A percentile compares a stretch with the other conserved stretches of the same genome.
phyloP scores from a whole-genome alignment of 2,797 vertebrate genomes.

The Leuciscus waleckii region DNA sequence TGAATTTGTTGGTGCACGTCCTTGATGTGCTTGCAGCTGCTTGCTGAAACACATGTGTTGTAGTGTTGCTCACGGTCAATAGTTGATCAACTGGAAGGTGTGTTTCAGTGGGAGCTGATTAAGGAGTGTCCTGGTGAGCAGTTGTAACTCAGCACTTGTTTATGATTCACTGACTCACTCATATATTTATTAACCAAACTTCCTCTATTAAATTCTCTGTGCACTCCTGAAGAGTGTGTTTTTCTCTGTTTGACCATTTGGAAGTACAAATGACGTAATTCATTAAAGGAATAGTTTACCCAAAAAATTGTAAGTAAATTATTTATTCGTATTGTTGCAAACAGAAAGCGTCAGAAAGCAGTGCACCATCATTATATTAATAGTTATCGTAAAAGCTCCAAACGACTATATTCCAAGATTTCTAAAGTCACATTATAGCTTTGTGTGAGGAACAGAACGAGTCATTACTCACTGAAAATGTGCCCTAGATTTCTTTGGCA shows the following conservation, averaged over 20 bases:
- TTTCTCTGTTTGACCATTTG: constrained; percentile 13
- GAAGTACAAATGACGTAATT: not conserved
- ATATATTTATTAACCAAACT: constrained; percentile 67
- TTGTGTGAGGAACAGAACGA: not conserved
- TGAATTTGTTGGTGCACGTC: constrained; percentile 52
- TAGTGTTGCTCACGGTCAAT: constrained; percentile 46
- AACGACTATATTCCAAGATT: not conserved
- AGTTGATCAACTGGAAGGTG: constrained; percentile 57
- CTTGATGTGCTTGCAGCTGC: constrained; percentile 54
- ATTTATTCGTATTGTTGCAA: not conserved
- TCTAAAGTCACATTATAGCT: not conserved
- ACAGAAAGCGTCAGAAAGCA: not conserved
- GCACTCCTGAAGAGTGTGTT: not conserved
- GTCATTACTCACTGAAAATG: constrained; percentile 10
- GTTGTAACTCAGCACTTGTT: constrained; percentile 50
- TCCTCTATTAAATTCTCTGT: constrained; percentile 29
- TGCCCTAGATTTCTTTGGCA: not conserved
- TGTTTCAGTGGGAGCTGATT: constrained; percentile 37
- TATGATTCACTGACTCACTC: constrained; percentile 64
- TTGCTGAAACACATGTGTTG: constrained; percentile 45
- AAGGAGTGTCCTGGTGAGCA: constrained; percentile 42
- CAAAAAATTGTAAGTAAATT: not conserved
- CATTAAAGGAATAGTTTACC: not conserved
- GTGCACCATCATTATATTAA: not conserved
- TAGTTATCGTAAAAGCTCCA: not conserved